Base-by-base conservation (phyloP, 2,888 invertebrate species). In the Psylliodes chrysocephalus region DNA sequence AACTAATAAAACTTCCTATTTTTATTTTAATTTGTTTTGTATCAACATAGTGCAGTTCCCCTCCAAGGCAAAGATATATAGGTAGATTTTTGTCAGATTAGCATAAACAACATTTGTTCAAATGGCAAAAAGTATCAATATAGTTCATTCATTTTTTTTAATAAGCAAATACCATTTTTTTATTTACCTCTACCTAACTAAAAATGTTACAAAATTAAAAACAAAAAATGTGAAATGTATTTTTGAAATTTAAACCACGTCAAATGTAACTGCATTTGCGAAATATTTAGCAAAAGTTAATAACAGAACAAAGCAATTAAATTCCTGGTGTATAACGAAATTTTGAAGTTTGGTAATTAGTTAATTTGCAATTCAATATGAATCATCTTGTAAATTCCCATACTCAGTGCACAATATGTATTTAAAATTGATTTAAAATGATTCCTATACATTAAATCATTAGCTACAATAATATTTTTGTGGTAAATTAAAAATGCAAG, bases 401-500 rank as follows among this genome's bases (percentile, higher is more conserved):
- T 14, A 49, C 8, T 6, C 3, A 44, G 5, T 10, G 7, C 17
- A 12, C 14, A 17, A 12, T 40, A 1, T 6, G 18, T 18, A 17
- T 18, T n/a, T 6, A 33, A 10, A 1, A 5, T 18, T 53, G 2
- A 17, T 30, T 19, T 42, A 18, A 56, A 56, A 22, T 18, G 33
- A 38, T 47, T 19, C 10, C 49, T 35, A 14, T 57, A 46, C 30
- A 56, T 15, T 22, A 49, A 47, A 25, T 15, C 8, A 57, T 38
- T 38, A 40, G 40, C 40, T 40, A 51, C 46, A 49, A 33, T 59
- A 49, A 40, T 59, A 49, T 59, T 59, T 59, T 59, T 57, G 47
- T 44, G 19, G 49, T 51, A 59, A 59, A 59, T 59, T 49, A 8
- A 59, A 59, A 59, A 49, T 49, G 40, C 49, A 59, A 59, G 59